Evolutionary conservation across 2,888 invertebrate species (phyloP).

Genomic region (Chymomyza amoena): DNA sequence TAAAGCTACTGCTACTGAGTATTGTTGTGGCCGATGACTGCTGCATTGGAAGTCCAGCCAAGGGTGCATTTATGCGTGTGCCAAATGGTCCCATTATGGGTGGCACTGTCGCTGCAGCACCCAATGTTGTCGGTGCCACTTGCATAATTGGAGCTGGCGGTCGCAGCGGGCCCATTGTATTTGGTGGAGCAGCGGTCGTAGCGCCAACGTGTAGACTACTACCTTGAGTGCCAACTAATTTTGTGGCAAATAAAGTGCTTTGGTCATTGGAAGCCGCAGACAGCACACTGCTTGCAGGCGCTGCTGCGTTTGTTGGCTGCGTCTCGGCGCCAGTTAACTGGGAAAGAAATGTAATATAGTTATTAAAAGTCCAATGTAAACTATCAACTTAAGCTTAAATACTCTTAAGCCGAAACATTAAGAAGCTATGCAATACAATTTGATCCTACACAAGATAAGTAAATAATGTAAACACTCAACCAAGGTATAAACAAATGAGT

Average conservation of each 20-base stretch:
- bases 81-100: conserved; percentile 36
- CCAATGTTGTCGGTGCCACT: conserved; percentile 26
- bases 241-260: conserved; percentile 8
- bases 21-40: conserved; percentile 30
- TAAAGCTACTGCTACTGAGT: conserved; percentile 24
- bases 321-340: conserved; percentile 1
- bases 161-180: conserved; percentile 26
- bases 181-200: conserved; percentile 4
- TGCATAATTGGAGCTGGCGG: conserved; percentile 28
- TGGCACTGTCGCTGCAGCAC: conserved; percentile 9
- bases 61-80: conserved; percentile 32
- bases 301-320: conserved; percentile 8
- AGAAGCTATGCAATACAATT: background rate
- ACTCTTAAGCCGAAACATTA: background rate
- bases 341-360: background rate
- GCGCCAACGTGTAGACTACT: conserved; percentile 4
- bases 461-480: background rate
- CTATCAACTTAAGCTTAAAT: background rate
- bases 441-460: background rate
- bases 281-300: background rate
- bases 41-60: conserved; percentile 14
- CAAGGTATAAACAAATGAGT: background rate
- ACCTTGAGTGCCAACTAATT: conserved; percentile 5
- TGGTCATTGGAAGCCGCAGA: background rate
- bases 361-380: background rate